Percentiles rank a stretch among this genome's conserved stretches.
Evolutionary conservation across 2,113 vertebrate genomes (phyloP).

Genomic region (Neolamprologus modestus): DNA sequence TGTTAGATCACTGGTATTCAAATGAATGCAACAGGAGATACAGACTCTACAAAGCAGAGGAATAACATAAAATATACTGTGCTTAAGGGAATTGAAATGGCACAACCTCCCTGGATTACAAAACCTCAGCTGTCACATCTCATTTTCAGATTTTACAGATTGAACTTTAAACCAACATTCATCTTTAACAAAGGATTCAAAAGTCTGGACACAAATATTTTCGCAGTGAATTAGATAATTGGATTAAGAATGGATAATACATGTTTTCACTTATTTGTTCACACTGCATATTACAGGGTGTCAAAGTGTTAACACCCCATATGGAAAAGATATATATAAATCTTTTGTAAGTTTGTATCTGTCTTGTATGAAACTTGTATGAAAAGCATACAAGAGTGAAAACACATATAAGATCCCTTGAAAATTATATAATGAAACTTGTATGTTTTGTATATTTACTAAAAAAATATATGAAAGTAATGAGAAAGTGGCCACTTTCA

Average conservation of each 20-base stretch:
- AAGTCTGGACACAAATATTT: background rate
- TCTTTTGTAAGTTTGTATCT: no score
- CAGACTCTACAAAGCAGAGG: background rate
- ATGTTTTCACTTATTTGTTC: background rate
- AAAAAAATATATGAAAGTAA: no score
- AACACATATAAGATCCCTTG: no score
- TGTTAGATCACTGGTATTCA: background rate
- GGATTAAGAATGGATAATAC: background rate
- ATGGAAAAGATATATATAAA: no score
- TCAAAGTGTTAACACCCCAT: background rate
- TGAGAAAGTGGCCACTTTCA: no score
- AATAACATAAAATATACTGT: background rate
- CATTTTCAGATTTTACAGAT: background rate
- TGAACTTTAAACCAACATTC: background rate
- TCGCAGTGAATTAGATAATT: background rate
- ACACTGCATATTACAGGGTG: background rate
- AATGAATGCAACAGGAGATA: background rate
- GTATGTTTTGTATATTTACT: no score
- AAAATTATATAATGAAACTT: no score
- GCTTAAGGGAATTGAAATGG: background rate
- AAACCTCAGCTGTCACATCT: background rate
- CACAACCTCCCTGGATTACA: background rate
- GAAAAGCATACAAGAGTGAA: no score
- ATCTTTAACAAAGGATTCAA: background rate
- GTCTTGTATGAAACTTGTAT: no score